Percentiles rank a stretch among this genome's conserved stretches.
Evolutionary conservation across 2,888 invertebrate species (phyloP).

Genomic region (Tolmerus cingulatus): DNA sequence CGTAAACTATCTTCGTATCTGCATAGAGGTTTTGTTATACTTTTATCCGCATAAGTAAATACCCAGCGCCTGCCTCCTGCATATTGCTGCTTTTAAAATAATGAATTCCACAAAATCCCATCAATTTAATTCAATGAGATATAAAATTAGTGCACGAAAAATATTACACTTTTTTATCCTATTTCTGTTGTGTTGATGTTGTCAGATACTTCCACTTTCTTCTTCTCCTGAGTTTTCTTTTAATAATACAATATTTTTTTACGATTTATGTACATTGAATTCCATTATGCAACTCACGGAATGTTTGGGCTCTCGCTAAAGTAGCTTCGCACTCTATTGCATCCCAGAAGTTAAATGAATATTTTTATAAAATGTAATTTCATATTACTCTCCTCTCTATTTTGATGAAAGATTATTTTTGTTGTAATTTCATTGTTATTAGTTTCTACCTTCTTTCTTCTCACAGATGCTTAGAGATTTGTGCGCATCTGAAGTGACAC

Average conservation of each 20-base stretch:
- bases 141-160: conserved; percentile 9
- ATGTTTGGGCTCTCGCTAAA: conserved; percentile 31
- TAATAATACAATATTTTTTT: not conserved
- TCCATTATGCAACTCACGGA: conserved; percentile 21
- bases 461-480: conserved; percentile 63
- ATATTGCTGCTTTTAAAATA: not conserved
- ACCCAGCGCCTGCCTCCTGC: conserved; percentile 20
- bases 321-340: conserved; percentile 28
- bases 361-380: not conserved
- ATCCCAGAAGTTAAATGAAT: not conserved
- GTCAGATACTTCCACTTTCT: conserved; percentile 1
- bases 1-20: not conserved
- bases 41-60: conserved; percentile 13
- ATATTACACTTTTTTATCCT: not conserved
- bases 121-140: not conserved
- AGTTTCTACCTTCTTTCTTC: conserved; percentile 52
- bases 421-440: conserved; percentile 21
- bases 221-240: not conserved
- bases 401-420: not conserved
- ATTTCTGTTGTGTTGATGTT: conserved; percentile 17
- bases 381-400: not conserved
- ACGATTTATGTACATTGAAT: not conserved
- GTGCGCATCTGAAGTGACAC: conserved; percentile 53
- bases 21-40: not conserved
- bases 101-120: not conserved